phyloP scores from a whole-genome alignment of 2,888 invertebrate genomes.

The Melinaea menophilus region DNA sequence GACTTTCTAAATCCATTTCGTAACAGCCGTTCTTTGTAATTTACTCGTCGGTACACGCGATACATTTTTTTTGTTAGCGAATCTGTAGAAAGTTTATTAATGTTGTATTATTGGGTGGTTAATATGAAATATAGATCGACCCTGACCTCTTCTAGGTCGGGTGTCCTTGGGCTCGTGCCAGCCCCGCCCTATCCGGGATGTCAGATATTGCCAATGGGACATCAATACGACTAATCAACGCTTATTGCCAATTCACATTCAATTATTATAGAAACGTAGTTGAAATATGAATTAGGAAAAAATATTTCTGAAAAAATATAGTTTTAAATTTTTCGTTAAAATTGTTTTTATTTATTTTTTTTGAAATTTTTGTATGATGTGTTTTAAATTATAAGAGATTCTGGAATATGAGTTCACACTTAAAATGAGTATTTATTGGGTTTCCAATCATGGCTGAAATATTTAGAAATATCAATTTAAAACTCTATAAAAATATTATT shows the following conservation, averaged over 20 bases:
- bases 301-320: too few relatives aligned
- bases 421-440: too few relatives aligned
- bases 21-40: conserved; percentile 70
- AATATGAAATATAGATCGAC: conserved; percentile 36
- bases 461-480: too few relatives aligned
- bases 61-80: conserved; percentile 58
- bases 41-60: conserved; percentile 68
- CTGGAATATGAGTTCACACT: too few relatives aligned
- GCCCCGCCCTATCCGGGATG: conserved; percentile 41
- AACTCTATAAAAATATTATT: too few relatives aligned
- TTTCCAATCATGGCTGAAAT: too few relatives aligned
- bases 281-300: too few relatives aligned
- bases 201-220: conserved; percentile 55
- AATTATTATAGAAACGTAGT: too few relatives aligned
- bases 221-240: conserved; percentile 34
- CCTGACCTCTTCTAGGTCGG: conserved; percentile 68
- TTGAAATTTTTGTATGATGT: too few relatives aligned
- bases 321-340: too few relatives aligned
- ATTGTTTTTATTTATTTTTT: too few relatives aligned
- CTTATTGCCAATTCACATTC: conserved; percentile 32
- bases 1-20: conserved; percentile 74
- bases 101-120: neutral
- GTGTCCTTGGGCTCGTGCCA: conserved; percentile 70
- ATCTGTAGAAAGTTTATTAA: conserved; percentile 60
- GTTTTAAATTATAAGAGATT: too few relatives aligned